Evolutionary conservation across 53 echinoderm and acorn worm genomes (phyloP), one percentile per base, ranked within the genome.

Genomic region (Antedon mediterranea): DNA sequence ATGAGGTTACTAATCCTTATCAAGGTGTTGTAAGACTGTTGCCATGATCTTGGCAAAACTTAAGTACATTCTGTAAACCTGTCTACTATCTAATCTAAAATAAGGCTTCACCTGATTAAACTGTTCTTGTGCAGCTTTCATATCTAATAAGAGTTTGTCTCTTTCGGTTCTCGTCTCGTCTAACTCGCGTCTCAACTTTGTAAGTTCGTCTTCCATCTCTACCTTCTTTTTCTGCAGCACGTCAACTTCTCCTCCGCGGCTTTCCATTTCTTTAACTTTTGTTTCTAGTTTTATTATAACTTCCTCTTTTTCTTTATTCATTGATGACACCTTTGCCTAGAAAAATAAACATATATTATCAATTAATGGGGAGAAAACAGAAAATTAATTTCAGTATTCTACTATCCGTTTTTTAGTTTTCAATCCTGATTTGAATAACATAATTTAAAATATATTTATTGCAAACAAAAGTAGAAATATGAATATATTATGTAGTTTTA

Each of bases 121-220:
- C 23, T 89, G 87, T 78, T 86, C 84, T 75, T 84, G 80, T 70
- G 85, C 84, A 20, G 79, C 81, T 57, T 78, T 82, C 71, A 92
- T 88, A 72, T 98, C 98, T 32, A 84, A 88, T 43, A 90, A 84
- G n/a, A 89, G 79, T 14, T 34, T 42, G 32, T 80, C 85, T 80
- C 88, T 85, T 82, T 92, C 84, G 44, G 84, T 70, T 27, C 76
- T 33, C 6, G 87, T 84, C 83, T 98, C 90, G 4, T 82, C 86
- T 30, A 98, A 79, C 75, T 92, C 89, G 43, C 85, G 81, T 26
- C 90, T 84, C 30, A 98, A 84, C 73, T 80, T 83, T 42, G 88
- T 86, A 28, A 92, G 71, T 84, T 98, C 98, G 14, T 79, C 82
- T 75, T 98, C 92, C 30, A 90, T 81, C 73, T 75, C 82, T 3